Conservation (phyloP, 2,113 vertebrate genomes). For the Ursus arctos region DNA sequence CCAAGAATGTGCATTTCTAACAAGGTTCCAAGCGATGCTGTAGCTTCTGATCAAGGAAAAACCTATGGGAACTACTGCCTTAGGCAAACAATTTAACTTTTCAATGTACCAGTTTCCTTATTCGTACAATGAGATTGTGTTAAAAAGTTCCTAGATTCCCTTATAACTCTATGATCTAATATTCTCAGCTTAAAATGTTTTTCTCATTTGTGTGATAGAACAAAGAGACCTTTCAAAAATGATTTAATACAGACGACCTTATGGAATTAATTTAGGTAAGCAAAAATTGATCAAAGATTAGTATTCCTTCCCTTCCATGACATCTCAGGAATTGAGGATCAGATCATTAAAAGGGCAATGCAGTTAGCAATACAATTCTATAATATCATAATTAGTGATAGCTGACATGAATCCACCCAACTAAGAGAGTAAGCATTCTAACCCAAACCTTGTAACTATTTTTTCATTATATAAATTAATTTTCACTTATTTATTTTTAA, state of each 20-base stretch:
- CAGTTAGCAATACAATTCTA: background rate
- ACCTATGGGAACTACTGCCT: background rate
- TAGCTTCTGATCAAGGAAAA: background rate
- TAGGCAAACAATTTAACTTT: background rate
- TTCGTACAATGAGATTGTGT: background rate
- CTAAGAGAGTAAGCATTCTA: background rate
- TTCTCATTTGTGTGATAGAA: background rate
- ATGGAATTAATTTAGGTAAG: background rate
- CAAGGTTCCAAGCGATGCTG: background rate
- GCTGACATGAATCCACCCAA: background rate
- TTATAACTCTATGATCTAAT: background rate
- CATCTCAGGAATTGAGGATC: background rate
- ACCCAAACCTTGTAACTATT: background rate
- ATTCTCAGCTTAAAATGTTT: background rate
- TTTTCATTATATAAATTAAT: slow-evolving; percentile 41
- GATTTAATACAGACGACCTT: background rate
- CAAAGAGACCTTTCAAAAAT: slow-evolving; percentile 26
- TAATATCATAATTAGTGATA: background rate
- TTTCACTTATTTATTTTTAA: background rate
- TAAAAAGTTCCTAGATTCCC: background rate
- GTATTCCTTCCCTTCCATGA: background rate
- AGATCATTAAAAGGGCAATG: background rate
- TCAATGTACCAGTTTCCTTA: background rate
- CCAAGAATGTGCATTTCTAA: background rate
- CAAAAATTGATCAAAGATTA: background rate